Evolutionary conservation across 2,797 vertebrate genomes (phyloP).

Genomic region (Sebastes flavidus): DNA sequence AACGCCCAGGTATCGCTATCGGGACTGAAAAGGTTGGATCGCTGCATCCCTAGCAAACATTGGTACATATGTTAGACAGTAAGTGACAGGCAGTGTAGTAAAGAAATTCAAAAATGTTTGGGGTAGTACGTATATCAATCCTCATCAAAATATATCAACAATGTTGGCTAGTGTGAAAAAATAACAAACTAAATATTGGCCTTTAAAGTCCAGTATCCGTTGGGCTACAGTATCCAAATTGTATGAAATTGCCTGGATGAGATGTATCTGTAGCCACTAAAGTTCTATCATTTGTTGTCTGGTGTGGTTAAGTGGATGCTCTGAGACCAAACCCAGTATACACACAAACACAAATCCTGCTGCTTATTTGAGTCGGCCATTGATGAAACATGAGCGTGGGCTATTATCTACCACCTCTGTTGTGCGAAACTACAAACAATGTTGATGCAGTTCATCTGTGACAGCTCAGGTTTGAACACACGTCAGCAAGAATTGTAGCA

Average conservation of each 20-base stretch:
- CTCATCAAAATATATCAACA: not conserved
- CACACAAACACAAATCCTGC: not conserved
- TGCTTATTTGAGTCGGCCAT: not conserved
- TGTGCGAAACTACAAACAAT: not conserved
- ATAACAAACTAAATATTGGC: not conserved
- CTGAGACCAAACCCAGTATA: not conserved
- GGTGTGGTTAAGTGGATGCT: not conserved
- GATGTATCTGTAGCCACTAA: not conserved
- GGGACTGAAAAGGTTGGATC: too few relatives aligned
- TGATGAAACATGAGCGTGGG: not conserved
- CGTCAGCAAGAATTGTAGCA: too few relatives aligned
- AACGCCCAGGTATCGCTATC: too few relatives aligned
- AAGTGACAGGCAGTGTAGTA: not conserved
- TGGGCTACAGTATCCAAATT: not conserved
- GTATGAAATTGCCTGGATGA: too few relatives aligned
- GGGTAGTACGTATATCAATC: not conserved
- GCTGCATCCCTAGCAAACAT: too few relatives aligned
- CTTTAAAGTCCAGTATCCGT: not conserved
- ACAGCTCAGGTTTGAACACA: not conserved
- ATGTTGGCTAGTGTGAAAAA: not conserved
- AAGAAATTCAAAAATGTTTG: not conserved
- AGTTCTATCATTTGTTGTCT: not conserved
- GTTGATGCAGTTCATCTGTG: not conserved
- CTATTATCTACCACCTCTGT: not conserved
- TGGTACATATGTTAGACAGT: not conserved